Percentiles rank a stretch among this genome's conserved stretches.
Conservation (phyloP, 2,797 vertebrate genomes). For the Liparis tanakae region DNA sequence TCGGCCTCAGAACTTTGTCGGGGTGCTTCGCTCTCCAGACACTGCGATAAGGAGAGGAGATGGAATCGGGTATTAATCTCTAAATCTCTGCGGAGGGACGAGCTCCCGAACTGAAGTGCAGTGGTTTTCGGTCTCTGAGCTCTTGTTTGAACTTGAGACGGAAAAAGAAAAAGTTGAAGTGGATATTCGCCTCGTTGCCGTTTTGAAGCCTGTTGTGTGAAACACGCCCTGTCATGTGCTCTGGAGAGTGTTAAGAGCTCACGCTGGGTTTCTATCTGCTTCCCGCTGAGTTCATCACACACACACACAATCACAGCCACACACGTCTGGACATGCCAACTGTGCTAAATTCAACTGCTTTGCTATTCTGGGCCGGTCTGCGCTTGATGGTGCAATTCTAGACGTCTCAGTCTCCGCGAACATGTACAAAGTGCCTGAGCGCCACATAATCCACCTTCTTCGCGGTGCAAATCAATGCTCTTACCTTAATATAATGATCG, state of each 20-base stretch:
- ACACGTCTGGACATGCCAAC: neutral
- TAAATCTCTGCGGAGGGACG: conserved; percentile 50
- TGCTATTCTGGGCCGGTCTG: conserved; percentile 3
- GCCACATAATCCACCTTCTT: conserved; percentile 30
- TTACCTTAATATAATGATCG: conserved; percentile 88
- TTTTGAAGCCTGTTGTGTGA: conserved; percentile 55
- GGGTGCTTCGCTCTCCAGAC: conserved; percentile 83
- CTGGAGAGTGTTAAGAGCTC: conserved; percentile 48
- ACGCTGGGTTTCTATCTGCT: conserved; percentile 55
- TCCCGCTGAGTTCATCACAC: conserved; percentile 38
- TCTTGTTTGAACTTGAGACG: conserved; percentile 44
- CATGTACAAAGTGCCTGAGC: neutral
- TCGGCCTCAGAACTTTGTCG: conserved; percentile 47
- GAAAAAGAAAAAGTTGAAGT: conserved; percentile 19
- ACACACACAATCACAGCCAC: conserved; percentile 19
- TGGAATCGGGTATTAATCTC: conserved; percentile 60
- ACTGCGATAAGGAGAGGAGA: conserved; percentile 70
- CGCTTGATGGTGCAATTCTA: conserved; percentile 8
- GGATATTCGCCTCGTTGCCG: conserved; percentile 39
- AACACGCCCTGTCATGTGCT: conserved; percentile 56
- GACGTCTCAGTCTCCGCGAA: conserved; percentile 7
- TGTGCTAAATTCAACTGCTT: conserved; percentile 11
- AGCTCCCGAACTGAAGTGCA: conserved; percentile 38
- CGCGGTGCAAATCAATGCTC: conserved; percentile 36
- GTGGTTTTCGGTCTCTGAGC: conserved; percentile 49